phyloP scores from a whole-genome alignment of 2,888 invertebrate genomes.

The Anthophora plumipes region DNA sequence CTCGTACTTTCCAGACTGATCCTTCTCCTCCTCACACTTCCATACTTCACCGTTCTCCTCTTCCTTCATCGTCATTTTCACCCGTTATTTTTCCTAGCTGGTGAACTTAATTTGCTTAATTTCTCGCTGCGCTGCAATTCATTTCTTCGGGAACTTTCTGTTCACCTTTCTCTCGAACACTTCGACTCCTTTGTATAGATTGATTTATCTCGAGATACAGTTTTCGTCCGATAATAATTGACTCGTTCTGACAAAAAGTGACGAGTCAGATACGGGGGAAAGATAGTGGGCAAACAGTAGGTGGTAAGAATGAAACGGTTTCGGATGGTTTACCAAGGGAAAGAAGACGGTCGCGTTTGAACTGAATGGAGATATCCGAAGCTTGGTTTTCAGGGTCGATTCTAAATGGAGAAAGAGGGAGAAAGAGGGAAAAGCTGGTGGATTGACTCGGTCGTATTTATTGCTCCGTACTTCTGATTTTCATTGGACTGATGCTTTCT shows the following conservation, averaged over 20 bases:
- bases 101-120: conserved; percentile 40
- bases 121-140: conserved; percentile 32
- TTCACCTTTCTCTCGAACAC: not conserved
- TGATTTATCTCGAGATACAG: conserved; percentile 28
- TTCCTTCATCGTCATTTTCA: not conserved
- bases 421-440: conserved; percentile 48
- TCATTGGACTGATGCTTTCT: conserved; percentile 71
- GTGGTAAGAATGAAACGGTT: conserved; percentile 49
- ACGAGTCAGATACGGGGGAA: conserved; percentile 16
- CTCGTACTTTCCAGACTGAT: conserved; percentile 53
- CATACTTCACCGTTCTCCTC: conserved; percentile 36
- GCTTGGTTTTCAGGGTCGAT: conserved; percentile 15
- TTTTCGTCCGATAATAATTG: conserved; percentile 2
- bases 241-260: conserved; percentile 21
- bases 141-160: conserved; percentile 1
- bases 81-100: conserved; percentile 6
- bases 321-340: conserved; percentile 52
- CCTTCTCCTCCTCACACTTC: conserved; percentile 35
- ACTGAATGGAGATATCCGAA: conserved; percentile 65
- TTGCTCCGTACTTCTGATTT: conserved; percentile 81
- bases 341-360: conserved; percentile 66
- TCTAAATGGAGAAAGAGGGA: conserved; percentile 7
- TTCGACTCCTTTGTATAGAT: not conserved
- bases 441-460: conserved; percentile 82
- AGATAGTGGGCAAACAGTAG: conserved; percentile 46